Evolutionary conservation across 2,113 vertebrate genomes (phyloP).

Genomic region (Lagopus leucura): DNA sequence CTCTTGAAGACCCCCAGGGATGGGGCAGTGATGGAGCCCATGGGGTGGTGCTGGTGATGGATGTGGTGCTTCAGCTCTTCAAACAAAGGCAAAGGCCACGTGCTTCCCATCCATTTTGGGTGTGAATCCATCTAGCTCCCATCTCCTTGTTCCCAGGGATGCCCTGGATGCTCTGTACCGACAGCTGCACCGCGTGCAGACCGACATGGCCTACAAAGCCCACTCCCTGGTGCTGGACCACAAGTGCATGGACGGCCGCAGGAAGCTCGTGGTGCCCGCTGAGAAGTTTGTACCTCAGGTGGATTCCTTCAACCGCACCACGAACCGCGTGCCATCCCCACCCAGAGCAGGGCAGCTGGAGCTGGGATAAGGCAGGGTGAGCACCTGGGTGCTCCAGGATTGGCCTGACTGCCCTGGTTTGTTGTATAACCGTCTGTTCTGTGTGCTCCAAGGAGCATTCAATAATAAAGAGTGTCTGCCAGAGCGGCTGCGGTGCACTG

Average conservation of each 20-base stretch:
- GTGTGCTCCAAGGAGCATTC: not conserved
- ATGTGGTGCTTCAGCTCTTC: not conserved
- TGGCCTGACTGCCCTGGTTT: no score
- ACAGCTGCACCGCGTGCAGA: conserved; percentile 83
- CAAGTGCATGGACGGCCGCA: conserved; percentile 78
- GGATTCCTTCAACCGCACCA: conserved; percentile 74
- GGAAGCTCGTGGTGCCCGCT: conserved; percentile 72
- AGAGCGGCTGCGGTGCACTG: not conserved
- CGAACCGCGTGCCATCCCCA: conserved; percentile 51
- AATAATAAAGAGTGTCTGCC: not conserved
- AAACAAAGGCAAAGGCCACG: not conserved
- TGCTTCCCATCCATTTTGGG: not conserved
- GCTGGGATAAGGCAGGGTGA: conserved; percentile 18
- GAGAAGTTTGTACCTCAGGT: conserved; percentile 72
- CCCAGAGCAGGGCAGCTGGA: conserved; percentile 65
- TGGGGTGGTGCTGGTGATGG: no score
- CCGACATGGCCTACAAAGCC: conserved; percentile 83
- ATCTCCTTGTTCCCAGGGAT: conserved; percentile 71
- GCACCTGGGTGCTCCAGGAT: no score
- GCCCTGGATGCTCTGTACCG: conserved; percentile 84
- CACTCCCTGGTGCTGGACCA: conserved; percentile 79
- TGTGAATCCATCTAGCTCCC: not conserved
- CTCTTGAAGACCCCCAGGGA: no score
- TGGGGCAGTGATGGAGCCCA: no score
- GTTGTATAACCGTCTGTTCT: not conserved